Evolutionary conservation across 1,140 invertebrate genomes (phyloP), one percentile per base, ranked within the genome.

Genomic region (Ericerus pela): DNA sequence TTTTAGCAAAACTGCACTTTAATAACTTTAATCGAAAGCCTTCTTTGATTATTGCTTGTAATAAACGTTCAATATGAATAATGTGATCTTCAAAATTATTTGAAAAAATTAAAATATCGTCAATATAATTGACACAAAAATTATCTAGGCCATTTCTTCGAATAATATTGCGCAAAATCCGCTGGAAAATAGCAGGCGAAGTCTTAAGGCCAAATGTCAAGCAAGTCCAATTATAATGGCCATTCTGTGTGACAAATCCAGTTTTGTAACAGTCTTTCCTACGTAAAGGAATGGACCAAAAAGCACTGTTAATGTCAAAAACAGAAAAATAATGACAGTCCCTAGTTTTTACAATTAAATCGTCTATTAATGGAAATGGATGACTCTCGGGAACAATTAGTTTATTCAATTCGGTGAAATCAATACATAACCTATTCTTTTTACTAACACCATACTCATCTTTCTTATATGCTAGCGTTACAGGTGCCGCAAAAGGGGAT

Each of bases 141-240:
- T n/a, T n/a, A n/a, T n/a, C n/a, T n/a, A n/a, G n/a, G n/a, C n/a
- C n/a, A n/a, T n/a, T n/a, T n/a, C n/a, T n/a, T n/a, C n/a, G n/a
- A n/a, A n/a, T n/a, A n/a, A n/a, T n/a, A n/a, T n/a, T n/a, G n/a
- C n/a, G n/a, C n/a, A 65, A 51, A 36, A 65, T 61, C 51, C 70
- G n/a, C n/a, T n/a, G n/a, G 72, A 67, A 65, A 68, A 73, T 12
- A 70, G 66, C 14, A 68, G 72, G 2, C 69, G 72, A 1, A 69
- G 60, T 60, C 58, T 68, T 67, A n/a, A 67, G 58, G 2, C 66
- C 64, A 56, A 67, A 66, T 1, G 65, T 63, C 43, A 67, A 36
- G 36, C 62, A 62, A 12, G 57, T 64, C 63, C 66, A 70, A 59
- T 69, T 64, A 51, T 36, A 68, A 71, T 62, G n/a, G n/a, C n/a